Evolutionary conservation across 2,888 invertebrate species (phyloP).

Genomic region (Ochropacha duplaris): DNA sequence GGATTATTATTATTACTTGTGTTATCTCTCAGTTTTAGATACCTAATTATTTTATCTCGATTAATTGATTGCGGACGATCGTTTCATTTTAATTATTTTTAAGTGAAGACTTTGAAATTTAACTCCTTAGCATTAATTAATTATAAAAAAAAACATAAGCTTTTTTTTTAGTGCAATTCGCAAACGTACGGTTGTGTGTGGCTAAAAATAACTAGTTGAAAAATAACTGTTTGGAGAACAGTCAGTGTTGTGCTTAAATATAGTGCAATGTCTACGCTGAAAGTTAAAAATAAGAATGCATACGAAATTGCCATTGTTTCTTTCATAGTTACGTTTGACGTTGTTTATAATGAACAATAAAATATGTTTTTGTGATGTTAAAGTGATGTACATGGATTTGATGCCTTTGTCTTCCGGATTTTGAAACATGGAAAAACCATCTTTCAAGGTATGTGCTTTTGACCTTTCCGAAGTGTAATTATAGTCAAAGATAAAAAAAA

Average conservation of each 20-base stretch:
- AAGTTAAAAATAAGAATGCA: conserved; percentile 58
- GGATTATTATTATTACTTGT: conserved; percentile 11
- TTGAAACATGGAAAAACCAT: conserved; percentile 71
- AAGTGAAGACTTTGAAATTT: background rate
- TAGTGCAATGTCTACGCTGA: conserved; percentile 62
- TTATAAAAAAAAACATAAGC: background rate
- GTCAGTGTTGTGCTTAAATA: conserved; percentile 47
- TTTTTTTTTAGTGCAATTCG: conserved; percentile 7
- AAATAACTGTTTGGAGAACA: conserved; percentile 41
- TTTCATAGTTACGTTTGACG: conserved; percentile 30
- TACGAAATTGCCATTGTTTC: conserved; percentile 44
- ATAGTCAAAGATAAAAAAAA: too few relatives aligned
- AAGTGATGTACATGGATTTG: conserved; percentile 34
- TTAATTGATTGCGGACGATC: conserved; percentile 11
- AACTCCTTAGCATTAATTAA: too few relatives aligned
- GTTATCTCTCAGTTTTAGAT: conserved; percentile 7
- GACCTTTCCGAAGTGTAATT: background rate
- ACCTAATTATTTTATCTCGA: conserved; percentile 20
- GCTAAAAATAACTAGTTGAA: conserved; percentile 53
- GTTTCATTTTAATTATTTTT: conserved; percentile 9
- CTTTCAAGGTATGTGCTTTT: conserved; percentile 53
- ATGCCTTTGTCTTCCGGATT: conserved; percentile 58
- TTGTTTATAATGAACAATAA: conserved; percentile 29
- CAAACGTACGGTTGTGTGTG: conserved; percentile 29
- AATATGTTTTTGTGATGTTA: conserved; percentile 47